These are phyloP conservation scores for Trichogramma evanescens DNA, from an alignment of 2,888 invertebrate genomes.

Conservation along the genomic window DNA sequence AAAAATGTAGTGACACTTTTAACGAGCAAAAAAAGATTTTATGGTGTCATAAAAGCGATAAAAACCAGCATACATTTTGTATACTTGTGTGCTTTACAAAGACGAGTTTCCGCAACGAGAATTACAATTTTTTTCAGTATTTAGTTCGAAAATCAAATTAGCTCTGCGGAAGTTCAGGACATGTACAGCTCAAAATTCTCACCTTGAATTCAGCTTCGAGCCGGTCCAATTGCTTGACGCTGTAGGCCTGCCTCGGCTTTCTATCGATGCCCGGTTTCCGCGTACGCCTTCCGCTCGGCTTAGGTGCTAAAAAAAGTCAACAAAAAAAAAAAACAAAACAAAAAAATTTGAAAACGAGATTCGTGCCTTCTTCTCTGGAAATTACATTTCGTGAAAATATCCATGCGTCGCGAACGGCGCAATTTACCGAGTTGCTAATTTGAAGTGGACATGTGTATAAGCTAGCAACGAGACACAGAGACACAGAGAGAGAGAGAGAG, in stretches of 20 bases:
- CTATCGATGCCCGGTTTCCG: slow-evolving; percentile 84
- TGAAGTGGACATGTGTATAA: no score
- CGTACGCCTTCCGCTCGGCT: slow-evolving; percentile 67
- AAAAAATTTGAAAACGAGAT: neutral
- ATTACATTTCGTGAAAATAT: neutral
- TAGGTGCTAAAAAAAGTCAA: slow-evolving; percentile 59
- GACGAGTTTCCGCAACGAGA: no score
- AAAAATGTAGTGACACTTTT: no score
- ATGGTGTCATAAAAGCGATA: no score
- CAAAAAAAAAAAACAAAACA: neutral
- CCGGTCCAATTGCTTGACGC: slow-evolving; percentile 84
- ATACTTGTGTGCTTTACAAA: no score
- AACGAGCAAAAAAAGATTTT: no score
- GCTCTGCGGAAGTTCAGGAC: no score
- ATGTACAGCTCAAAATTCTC: slow-evolving; percentile 9
- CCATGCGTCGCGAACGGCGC: neutral
- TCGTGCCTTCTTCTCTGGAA: neutral
- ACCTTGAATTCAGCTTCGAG: slow-evolving; percentile 90
- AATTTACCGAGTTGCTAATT: slow-evolving; percentile 11
- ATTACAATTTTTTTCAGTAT: no score
- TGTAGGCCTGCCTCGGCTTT: slow-evolving; percentile 94
- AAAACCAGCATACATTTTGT: no score
- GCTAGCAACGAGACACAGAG: no score
- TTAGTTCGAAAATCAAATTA: no score
- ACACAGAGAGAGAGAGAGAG: no score